These are phyloP conservation scores for Takifugu ocellatus DNA, from an alignment of 2,797 vertebrate genomes.

Conservation along the genomic window DNA sequence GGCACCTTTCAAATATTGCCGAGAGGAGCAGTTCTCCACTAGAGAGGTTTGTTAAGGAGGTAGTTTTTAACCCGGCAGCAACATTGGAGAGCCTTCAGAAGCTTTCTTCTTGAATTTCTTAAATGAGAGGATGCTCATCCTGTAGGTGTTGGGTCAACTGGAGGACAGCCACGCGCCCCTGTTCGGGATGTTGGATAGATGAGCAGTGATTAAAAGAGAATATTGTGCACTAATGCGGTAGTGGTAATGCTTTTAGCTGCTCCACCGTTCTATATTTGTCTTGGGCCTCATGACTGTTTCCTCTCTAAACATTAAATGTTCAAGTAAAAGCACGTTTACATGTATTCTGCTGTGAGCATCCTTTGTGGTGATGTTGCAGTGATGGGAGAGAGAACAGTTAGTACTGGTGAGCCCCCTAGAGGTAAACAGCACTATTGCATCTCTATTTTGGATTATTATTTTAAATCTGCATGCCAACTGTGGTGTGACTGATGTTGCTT, in stretches of 20 bases:
- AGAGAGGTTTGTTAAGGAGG: background rate
- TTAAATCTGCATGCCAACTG: background rate
- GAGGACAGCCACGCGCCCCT: too few relatives aligned
- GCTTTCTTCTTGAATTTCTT: too few relatives aligned
- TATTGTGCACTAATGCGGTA: too few relatives aligned
- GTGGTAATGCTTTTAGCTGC: too few relatives aligned
- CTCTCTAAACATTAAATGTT: background rate
- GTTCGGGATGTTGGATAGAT: too few relatives aligned
- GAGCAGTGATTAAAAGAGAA: too few relatives aligned
- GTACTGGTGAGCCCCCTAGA: slow-evolving; percentile 29
- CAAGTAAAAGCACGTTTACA: background rate
- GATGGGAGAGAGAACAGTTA: slow-evolving; percentile 1
- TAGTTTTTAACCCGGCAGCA: background rate
- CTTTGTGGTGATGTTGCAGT: background rate
- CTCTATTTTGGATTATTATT: too few relatives aligned
- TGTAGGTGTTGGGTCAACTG: too few relatives aligned
- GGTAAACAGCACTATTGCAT: slow-evolving; percentile 19
- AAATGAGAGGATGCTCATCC: too few relatives aligned
- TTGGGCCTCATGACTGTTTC: too few relatives aligned
- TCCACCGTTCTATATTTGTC: too few relatives aligned
- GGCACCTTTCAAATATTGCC: slow-evolving; percentile 13
- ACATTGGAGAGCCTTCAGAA: too few relatives aligned
- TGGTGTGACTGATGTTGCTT: background rate
- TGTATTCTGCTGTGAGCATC: background rate
- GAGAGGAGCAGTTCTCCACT: slow-evolving; percentile 13